Evolutionary conservation across 2,797 vertebrate genomes (phyloP), one percentile per base, ranked within the genome.

Genomic region (Cheirogaleus major): DNA sequence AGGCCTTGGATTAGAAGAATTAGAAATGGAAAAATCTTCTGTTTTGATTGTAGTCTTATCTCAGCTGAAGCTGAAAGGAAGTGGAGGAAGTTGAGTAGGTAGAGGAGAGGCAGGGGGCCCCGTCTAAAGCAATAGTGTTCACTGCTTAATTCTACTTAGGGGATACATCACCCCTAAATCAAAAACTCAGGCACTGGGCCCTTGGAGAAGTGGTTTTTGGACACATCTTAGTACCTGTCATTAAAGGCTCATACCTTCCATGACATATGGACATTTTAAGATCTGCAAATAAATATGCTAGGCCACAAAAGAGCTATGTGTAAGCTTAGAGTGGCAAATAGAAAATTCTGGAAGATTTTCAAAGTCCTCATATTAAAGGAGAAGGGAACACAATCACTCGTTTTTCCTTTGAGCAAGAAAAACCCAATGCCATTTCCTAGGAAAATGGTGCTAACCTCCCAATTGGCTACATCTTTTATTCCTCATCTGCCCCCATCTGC

Each of bases 351-450:
- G 52, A 91, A 81, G 70, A 91, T 27, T 18, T 91, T 48, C 89
- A 83, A 93, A 43, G 27, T 94, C 35, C 41, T 89, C 52, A 89
- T 84, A 93, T 95, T 83, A 93, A 97, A 78, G 69, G 48, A 96
- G 75, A 91, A n/a, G 52, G 23, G 90, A 72, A 93, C 83, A 97
- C 72, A 48, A 48, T 80, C 5, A 72, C 96, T 97, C 45, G 48
- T 95, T 97, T 89, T 86, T 38, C 50, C 50, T 93, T 82, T 96
- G 95, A 87, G 73, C 23, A 38, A 38, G 67, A 93, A 97, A 95
- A 84, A 50, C 90, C 67, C 4, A 27, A 13, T 75, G 59, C 45
- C 18, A 57, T 50, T 97, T 98, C 67, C 94, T 55, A 91, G 96
- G 80, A 98, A 98, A 97, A 91, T 57, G 61, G 48, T 61, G 0